Conservation (phyloP, 2,888 invertebrate genomes). For the Arrhopalites spinosus region DNA sequence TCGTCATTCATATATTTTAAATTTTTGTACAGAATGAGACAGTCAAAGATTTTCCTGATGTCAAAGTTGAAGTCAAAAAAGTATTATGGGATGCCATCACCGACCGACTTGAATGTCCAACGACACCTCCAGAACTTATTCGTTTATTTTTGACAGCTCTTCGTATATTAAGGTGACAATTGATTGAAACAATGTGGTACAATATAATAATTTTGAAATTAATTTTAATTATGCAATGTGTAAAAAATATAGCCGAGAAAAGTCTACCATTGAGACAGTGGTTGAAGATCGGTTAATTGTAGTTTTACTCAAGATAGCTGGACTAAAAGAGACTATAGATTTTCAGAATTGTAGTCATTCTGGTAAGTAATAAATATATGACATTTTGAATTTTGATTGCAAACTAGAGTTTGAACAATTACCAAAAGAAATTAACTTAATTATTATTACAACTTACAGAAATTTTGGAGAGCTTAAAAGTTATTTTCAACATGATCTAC, state of each 20-base stretch:
- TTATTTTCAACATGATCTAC: conserved; percentile 85
- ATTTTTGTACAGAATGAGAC: conserved; percentile 62
- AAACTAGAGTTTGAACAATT: neutral
- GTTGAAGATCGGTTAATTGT: conserved; percentile 72
- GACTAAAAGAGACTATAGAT: conserved; percentile 58
- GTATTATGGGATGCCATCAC: conserved; percentile 69
- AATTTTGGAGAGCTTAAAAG: conserved; percentile 77
- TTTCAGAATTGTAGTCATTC: conserved; percentile 44
- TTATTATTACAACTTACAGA: conserved; percentile 29
- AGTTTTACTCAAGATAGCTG: conserved; percentile 71
- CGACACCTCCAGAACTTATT: conserved; percentile 62
- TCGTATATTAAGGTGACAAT: conserved; percentile 69
- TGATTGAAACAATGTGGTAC: too few species aligned
- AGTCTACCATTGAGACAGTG: conserved; percentile 70
- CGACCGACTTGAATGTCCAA: conserved; percentile 64
- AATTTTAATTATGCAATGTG: too few species aligned
- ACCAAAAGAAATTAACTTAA: too few species aligned
- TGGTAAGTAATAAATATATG: conserved; percentile 19
- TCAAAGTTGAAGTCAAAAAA: conserved; percentile 65
- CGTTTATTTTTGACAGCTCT: conserved; percentile 66
- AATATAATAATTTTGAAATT: neutral
- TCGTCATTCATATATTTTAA: neutral
- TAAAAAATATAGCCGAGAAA: conserved; percentile 85
- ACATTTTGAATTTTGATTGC: neutral
- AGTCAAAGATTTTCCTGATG: conserved; percentile 67